These are phyloP conservation scores for Cosmorhoe ocellata DNA, from an alignment of 2,888 invertebrate genomes.

Conservation along the genomic window DNA sequence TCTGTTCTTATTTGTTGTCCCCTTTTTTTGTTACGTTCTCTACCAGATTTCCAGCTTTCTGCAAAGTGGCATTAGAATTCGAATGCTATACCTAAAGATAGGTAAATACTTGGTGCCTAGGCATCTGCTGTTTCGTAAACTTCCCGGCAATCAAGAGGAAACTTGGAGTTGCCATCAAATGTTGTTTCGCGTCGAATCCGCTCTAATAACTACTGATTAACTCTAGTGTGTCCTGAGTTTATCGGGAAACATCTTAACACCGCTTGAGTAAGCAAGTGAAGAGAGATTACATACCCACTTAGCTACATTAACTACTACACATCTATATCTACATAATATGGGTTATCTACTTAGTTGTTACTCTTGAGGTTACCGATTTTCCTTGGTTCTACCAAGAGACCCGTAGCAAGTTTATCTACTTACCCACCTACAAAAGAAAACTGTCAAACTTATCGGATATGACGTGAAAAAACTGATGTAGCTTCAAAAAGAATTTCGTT, in stretches of 20 bases:
- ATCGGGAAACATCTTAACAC: conserved; percentile 18
- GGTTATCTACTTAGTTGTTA: too few relatives aligned
- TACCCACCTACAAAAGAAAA: not conserved
- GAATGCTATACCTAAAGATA: too few relatives aligned
- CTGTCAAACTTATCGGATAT: not conserved
- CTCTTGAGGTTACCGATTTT: too few relatives aligned
- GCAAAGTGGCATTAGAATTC: too few relatives aligned
- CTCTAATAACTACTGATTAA: conserved; percentile 25
- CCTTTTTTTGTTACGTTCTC: too few relatives aligned
- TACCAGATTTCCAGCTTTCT: too few relatives aligned
- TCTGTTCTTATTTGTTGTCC: too few relatives aligned
- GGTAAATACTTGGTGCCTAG: not conserved
- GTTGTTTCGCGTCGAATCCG: conserved; percentile 33
- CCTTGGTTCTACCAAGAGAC: too few relatives aligned
- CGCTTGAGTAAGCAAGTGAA: conserved; percentile 4
- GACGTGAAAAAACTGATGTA: conserved; percentile 4
- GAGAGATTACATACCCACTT: not conserved
- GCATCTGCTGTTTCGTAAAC: conserved; percentile 36
- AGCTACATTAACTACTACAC: not conserved
- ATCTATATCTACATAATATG: too few relatives aligned
- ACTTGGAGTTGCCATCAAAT: conserved; percentile 41
- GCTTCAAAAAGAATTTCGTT: conserved; percentile 7
- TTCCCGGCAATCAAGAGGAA: conserved; percentile 50
- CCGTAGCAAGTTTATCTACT: too few relatives aligned
- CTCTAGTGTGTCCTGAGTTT: conserved; percentile 15